These are phyloP conservation scores for Daubentonia madagascariensis DNA, from an alignment of 2,113 vertebrate genomes.

Conservation along the genomic window DNA sequence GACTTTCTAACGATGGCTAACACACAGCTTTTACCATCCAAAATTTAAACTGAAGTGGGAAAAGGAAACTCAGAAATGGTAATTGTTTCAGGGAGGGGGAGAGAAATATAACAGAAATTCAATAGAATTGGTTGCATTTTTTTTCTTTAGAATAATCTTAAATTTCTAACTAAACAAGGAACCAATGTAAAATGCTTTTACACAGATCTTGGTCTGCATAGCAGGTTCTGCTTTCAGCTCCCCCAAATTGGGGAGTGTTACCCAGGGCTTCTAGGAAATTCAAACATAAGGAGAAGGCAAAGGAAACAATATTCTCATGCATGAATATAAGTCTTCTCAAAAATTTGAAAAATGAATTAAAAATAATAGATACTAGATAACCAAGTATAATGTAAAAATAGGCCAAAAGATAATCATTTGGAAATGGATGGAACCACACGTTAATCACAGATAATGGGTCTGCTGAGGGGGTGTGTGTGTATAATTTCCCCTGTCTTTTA, in stretches of 20 bases:
- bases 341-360: slow-evolving; percentile 7
- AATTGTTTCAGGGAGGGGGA: neutral
- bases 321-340: neutral
- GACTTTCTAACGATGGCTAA: slow-evolving; percentile 9
- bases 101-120: neutral
- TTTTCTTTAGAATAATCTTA: neutral
- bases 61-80: slow-evolving; percentile 27
- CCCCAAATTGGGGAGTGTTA: neutral
- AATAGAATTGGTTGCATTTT: neutral
- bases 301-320: slow-evolving; percentile 3
- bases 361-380: slow-evolving; percentile 19
- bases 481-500: neutral
- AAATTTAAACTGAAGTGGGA: slow-evolving; percentile 25
- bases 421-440: slow-evolving; percentile 17
- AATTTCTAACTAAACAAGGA: slow-evolving; percentile 26
- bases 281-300: neutral
- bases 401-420: neutral
- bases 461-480: neutral
- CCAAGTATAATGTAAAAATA: neutral
- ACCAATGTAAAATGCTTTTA: neutral
- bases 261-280: neutral
- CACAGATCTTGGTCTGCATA: neutral
- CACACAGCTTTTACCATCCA: neutral
- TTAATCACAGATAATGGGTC: slow-evolving; percentile 29
- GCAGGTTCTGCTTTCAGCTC: neutral